Conservation (phyloP, 2,888 invertebrate genomes). For the Hedychridium roseum region DNA sequence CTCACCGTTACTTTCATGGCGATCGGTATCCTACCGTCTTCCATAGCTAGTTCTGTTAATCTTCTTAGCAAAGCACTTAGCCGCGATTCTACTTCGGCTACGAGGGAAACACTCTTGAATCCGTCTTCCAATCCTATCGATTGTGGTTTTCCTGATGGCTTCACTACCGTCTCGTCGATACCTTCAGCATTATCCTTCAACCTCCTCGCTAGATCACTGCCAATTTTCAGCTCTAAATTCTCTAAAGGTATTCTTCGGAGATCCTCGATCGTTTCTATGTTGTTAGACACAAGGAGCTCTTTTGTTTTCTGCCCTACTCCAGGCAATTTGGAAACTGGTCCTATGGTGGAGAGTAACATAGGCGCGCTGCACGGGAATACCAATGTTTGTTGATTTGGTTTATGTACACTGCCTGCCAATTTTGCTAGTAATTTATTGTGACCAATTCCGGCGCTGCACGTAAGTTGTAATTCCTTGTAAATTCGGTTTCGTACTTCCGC, state of each 20-base stretch:
- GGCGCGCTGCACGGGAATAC: constrained; percentile 75
- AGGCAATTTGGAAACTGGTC: constrained; percentile 72
- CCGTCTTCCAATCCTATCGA: constrained; percentile 84
- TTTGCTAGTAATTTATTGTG: constrained; percentile 87
- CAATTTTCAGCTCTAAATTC: constrained; percentile 68
- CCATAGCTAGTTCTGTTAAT: constrained; percentile 75
- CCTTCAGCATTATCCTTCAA: constrained; percentile 78
- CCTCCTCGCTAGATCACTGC: constrained; percentile 74
- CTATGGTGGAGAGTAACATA: constrained; percentile 73
- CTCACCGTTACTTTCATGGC: constrained; percentile 78
- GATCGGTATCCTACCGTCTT: constrained; percentile 82
- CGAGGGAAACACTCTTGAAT: constrained; percentile 76
- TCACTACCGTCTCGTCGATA: constrained; percentile 77
- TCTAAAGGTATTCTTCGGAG: constrained; percentile 72
- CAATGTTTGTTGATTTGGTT: constrained; percentile 85
- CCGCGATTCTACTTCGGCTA: constrained; percentile 78
- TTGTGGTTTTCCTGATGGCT: constrained; percentile 79
- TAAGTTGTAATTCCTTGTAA: constrained; percentile 74
- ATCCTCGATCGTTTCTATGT: constrained; percentile 74
- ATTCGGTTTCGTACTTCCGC: constrained; percentile 78
- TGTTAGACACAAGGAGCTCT: constrained; percentile 71
- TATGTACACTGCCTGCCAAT: constrained; percentile 75
- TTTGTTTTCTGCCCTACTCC: constrained; percentile 80
- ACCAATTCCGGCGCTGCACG: constrained; percentile 83
- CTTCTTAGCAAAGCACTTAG: constrained; percentile 75